Evolutionary conservation across 2,113 vertebrate genomes (phyloP).

Genomic region (Damaliscus lunatus): DNA sequence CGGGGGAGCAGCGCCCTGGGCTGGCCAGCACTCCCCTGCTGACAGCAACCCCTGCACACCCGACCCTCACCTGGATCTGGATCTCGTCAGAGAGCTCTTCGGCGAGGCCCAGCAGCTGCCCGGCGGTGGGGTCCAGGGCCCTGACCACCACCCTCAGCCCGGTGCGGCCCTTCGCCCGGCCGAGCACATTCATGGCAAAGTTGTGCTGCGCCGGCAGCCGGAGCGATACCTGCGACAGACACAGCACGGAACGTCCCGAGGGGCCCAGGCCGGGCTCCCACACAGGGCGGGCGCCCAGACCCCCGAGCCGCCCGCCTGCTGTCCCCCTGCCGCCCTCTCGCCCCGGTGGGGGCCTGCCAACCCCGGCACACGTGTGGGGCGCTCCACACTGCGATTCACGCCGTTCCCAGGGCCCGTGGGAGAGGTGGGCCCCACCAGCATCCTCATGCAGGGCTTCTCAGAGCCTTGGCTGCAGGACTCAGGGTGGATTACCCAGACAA

Average conservation of each 20-base stretch:
- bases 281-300: no score
- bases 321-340: background rate
- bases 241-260: background rate
- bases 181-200: conserved; percentile 92
- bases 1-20: background rate
- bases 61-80: conserved; percentile 90
- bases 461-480: background rate
- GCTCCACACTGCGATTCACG: accelerated
- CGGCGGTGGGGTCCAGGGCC: conserved; percentile 80
- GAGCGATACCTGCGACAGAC: conserved; percentile 84
- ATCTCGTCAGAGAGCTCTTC: conserved; percentile 91
- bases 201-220: conserved; percentile 87
- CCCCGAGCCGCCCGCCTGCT: background rate
- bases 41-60: accelerated
- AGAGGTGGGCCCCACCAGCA: accelerated
- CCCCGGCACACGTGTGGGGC: accelerated
- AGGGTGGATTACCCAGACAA: background rate
- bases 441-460: background rate
- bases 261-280: background rate
- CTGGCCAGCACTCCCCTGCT: accelerated
- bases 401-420: accelerated
- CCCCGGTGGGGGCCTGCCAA: background rate
- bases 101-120: conserved; percentile 83
- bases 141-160: conserved; percentile 90
- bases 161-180: conserved; percentile 88